Evolutionary conservation across 2,888 invertebrate genomes (phyloP), one percentile per base, ranked within the genome.

Genomic region (Cantharis rustica): DNA sequence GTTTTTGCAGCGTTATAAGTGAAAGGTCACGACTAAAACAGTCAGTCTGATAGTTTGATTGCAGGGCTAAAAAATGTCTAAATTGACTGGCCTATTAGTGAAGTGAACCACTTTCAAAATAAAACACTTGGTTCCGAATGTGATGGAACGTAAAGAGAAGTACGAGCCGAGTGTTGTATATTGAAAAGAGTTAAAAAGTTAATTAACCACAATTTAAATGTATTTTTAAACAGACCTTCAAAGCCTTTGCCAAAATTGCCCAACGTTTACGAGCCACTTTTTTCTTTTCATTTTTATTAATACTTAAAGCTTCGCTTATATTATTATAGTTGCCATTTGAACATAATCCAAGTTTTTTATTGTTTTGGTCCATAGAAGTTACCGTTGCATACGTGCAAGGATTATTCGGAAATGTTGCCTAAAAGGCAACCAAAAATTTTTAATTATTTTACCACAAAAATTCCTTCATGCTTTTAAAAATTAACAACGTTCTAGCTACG

Each of bases 201-300:
- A 47, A 47, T 47, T 47, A 47, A 47, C 47, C 47, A 47, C 47
- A 47, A 47, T 47, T 47, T 47, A 47, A 47, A 47, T 74, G 87
- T 79, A 88, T 82, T 76, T 83, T 87, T 80, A 92, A 82, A 83
- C 82, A 80, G 88, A 89, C 88, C 87, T 88, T 89, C 79, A 94
- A 86, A 66, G 93, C 93, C 81, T 92, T 91, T 73, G 94, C 93
- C 82, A 94, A 88, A 69, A 94, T 91, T 79, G 91, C 91, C 93
- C 94, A 94, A 82, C 94, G 90, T 85, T 91, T 90, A 79, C 93
- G 90, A 17, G 93, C 94, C 79, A 90, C 90, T 84, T 89, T 89
- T 87, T 88, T 88, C 85, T 86, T 88, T 83, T 88, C 86, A 86
- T 86, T 87, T 80, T 81, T 83, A 80, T 80, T 80, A 80, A 83